These are phyloP conservation scores for Rhinolophus sinicus DNA, from an alignment of 2,113 vertebrate species.

Conservation along the genomic window DNA sequence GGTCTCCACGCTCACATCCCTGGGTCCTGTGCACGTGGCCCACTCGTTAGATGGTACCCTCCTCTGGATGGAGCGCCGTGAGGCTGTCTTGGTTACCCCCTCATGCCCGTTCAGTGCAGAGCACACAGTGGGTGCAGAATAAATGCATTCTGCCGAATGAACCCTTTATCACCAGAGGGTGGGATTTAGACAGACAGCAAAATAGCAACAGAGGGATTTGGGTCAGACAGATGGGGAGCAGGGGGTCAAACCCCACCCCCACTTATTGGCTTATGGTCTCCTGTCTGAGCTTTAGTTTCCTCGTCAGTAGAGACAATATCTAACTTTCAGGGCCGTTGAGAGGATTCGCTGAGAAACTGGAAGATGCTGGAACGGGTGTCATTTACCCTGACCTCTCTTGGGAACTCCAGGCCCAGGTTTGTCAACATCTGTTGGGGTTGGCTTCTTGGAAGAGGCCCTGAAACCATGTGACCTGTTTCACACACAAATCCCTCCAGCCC, in stretches of 20 bases:
- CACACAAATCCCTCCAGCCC: background rate
- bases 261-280: background rate
- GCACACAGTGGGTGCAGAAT: background rate
- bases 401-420: background rate
- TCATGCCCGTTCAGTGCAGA: background rate
- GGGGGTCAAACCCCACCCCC: too few relatives aligned
- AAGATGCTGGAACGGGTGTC: background rate
- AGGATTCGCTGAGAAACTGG: background rate
- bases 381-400: background rate
- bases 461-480: background rate
- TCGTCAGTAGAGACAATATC: background rate
- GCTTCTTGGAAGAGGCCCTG: background rate
- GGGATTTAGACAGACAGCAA: background rate
- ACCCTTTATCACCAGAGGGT: background rate
- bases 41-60: too few relatives aligned
- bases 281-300: background rate
- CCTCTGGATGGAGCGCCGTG: accelerated
- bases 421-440: background rate
- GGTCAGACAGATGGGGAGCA: background rate
- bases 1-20: background rate
- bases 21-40: background rate
- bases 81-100: background rate
- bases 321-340: background rate
- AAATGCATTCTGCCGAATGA: background rate
- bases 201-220: too few relatives aligned